Evolutionary conservation across 1,140 invertebrate species (phyloP).

Genomic region (Polyergus mexicanus): DNA sequence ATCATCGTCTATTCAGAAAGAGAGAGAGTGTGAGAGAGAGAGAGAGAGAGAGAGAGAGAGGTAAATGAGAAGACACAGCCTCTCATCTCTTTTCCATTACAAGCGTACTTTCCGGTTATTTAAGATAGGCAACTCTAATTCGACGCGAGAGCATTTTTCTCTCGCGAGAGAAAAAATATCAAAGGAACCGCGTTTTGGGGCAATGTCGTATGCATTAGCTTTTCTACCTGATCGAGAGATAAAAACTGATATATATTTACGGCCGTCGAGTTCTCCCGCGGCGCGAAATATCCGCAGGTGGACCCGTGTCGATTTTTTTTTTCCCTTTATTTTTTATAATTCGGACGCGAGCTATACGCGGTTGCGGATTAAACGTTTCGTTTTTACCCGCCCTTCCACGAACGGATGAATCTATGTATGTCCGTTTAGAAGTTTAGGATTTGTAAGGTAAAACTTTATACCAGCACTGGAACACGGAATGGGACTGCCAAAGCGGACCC

Average conservation of each 20-base stretch:
- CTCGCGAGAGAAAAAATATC: neutral
- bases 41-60: neutral
- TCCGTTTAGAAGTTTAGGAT: slow-evolving; percentile 28
- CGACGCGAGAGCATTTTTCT: neutral
- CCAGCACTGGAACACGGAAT: neutral
- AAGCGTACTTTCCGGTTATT: neutral
- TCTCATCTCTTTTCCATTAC: neutral
- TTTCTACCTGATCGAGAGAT: neutral
- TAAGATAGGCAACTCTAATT: neutral
- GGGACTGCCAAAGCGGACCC: slow-evolving; percentile 22
- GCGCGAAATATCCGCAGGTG: slow-evolving; percentile 11
- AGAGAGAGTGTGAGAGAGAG: neutral
- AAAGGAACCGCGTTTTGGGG: neutral
- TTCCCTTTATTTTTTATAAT: neutral
- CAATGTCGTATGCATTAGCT: neutral
- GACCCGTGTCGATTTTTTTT: neutral
- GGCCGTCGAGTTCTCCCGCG: neutral
- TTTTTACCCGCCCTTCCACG: slow-evolving; percentile 17
- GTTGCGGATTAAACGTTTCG: slow-evolving; percentile 27
- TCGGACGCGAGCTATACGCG: slow-evolving; percentile 4
- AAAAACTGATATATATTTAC: slow-evolving; percentile 27
- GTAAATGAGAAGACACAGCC: neutral
- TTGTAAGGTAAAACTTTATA: slow-evolving; percentile 42
- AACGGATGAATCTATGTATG: slow-evolving; percentile 5
- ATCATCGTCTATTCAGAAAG: neutral